phyloP scores from a whole-genome alignment of 2,888 invertebrate genomes.

The Allolobophora icterica region DNA sequence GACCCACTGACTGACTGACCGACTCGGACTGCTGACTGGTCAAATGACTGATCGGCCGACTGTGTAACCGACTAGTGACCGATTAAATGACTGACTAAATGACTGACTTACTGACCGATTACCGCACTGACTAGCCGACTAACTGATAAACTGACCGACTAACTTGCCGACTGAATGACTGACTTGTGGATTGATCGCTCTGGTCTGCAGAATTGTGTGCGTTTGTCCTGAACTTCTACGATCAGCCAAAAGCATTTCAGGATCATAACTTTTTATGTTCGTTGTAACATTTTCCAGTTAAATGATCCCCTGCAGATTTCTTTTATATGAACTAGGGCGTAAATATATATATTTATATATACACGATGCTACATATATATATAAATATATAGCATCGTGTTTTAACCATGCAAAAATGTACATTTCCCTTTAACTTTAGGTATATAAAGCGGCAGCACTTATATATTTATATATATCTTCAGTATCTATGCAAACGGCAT shows the following conservation, averaged over 20 bases:
- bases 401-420: not conserved
- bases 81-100: no score
- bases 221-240: not conserved
- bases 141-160: no score
- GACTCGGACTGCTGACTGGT: no score
- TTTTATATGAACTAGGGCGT: not conserved
- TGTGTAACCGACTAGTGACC: no score
- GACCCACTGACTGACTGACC: no score
- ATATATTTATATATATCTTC: no score
- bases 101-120: no score
- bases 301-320: conserved; percentile 11
- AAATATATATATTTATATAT: not conserved
- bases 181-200: not conserved
- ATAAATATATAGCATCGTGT: not conserved
- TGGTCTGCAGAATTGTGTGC: not conserved
- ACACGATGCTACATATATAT: not conserved
- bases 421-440: not conserved
- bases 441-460: not conserved
- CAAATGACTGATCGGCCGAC: no score
- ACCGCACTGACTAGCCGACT: no score
- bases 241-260: not conserved
- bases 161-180: no score
- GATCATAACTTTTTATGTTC: not conserved
- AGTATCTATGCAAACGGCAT: not conserved
- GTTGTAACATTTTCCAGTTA: not conserved